These are phyloP conservation scores for Ectobius pallidus DNA, from an alignment of 2,888 invertebrate species.

Conservation along the genomic window DNA sequence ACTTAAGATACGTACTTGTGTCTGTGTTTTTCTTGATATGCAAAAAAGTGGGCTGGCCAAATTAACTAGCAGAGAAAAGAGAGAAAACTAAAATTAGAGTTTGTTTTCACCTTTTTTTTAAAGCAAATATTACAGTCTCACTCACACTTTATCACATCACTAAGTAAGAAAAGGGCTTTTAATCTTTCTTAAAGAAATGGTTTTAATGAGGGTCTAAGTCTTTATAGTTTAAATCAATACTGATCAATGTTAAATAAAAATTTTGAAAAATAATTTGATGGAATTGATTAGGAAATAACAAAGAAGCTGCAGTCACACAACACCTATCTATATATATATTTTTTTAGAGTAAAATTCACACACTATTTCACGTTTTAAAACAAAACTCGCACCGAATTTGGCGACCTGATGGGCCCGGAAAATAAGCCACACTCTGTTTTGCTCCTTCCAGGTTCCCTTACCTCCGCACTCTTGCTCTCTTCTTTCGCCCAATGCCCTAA, in stretches of 20 bases:
- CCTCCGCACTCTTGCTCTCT: constrained; percentile 16
- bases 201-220: not conserved
- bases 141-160: constrained; percentile 31
- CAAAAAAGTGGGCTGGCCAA: constrained; percentile 34
- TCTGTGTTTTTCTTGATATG: constrained; percentile 35
- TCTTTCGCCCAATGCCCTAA: not conserved
- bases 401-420: constrained; percentile 44
- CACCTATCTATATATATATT: constrained; percentile 32
- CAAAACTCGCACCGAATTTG: constrained; percentile 38
- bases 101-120: not conserved
- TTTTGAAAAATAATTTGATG: no score
- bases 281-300: no score
- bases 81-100: constrained; percentile 32
- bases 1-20: constrained; percentile 1
- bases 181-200: not conserved
- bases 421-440: constrained; percentile 42
- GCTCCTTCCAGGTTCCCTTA: constrained; percentile 5
- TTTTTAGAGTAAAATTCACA: constrained; percentile 22
- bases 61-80: constrained; percentile 33
- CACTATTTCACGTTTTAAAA: constrained; percentile 29
- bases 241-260: not conserved
- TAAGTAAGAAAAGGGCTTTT: not conserved
- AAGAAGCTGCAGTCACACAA: constrained; percentile 30
- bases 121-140: constrained; percentile 16
- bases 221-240: constrained; percentile 1